Evolutionary conservation across 2,797 vertebrate genomes (phyloP).

Genomic region (Neosalanx taihuensis): DNA sequence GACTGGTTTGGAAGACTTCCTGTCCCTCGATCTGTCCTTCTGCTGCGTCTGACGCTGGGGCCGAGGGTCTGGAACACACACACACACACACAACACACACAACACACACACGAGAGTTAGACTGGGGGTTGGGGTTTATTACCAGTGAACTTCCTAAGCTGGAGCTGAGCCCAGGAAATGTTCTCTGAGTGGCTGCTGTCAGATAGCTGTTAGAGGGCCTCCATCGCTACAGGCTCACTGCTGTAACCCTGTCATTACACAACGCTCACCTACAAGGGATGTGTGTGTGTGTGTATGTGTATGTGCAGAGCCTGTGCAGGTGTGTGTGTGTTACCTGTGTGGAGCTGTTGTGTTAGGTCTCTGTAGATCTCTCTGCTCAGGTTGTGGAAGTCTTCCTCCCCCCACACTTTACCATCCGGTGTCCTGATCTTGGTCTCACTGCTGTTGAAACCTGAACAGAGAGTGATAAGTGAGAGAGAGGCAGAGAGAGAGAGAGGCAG

Average conservation of each 20-base stretch:
- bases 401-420: conserved; percentile 85
- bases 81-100: not conserved
- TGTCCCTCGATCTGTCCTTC: conserved; percentile 60
- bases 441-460: conserved; percentile 85
- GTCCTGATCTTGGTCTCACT: conserved; percentile 82
- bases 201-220: not conserved
- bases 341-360: conserved; percentile 76
- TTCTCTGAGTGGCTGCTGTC: not conserved
- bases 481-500: too few species aligned
- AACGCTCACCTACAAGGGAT: not conserved
- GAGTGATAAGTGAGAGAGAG: too few species aligned
- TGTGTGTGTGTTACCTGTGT: conserved; percentile 66
- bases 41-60: conserved; percentile 50
- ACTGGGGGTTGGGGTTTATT: not conserved
- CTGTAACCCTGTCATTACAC: not conserved
- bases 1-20: conserved; percentile 71
- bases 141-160: not conserved
- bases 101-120: not conserved
- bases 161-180: too few species aligned
- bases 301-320: not conserved
- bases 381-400: conserved; percentile 77
- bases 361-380: conserved; percentile 79
- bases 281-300: conserved; percentile 1
- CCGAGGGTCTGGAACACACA: conserved; percentile 47
- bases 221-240: not conserved